Base-by-base conservation (phyloP, 2,888 invertebrate genomes). In the Gerris lacustris region DNA sequence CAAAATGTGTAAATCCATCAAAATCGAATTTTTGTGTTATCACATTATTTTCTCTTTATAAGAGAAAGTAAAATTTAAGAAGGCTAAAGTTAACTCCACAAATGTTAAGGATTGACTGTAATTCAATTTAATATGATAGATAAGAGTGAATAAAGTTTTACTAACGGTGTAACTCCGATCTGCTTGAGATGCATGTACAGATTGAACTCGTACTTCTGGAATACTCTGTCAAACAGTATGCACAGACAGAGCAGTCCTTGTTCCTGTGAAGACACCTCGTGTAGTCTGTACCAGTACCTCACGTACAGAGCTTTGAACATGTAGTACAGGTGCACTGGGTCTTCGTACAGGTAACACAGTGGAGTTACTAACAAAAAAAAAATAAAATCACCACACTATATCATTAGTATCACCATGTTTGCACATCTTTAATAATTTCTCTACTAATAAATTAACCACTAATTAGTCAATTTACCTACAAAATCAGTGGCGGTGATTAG, bases 211-310 rank as follows among this genome's bases (percentile, higher is more conserved):
- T 92, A 90, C 44, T 91, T 90, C 82, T 96, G 94, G 63, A 97
- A 81, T 63, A 96, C 82, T 78, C 91, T 87, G 80, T 96, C 96
- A 80, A 94, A 96, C 68, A 94, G 83, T 72, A 95, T 82, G 79
- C 96, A 94, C 69, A 97, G 82, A 43, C 92, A 90, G 0, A 96
- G 89, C 76, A 96, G 92, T 72, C 96, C 94, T 86, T 96, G 94
- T 63, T 92, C 89, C 82, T 95, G 93, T 67, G 92, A 93, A 70
- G 94, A 95, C 45, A 97, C 90, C 73, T 91, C 90, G 79, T 96
- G 96, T 69, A 97, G 84, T 45, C 93, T 86, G 81, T 92, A 92
- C 88, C 96, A 96, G 79, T 94, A 96, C 71, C 94, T 85, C 71
- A 90, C 84, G 81, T 97, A 97, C 79, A 96, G 90, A 15, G 94